Conservation (phyloP, 2,797 vertebrate species). For the Helarctos malayanus region DNA sequence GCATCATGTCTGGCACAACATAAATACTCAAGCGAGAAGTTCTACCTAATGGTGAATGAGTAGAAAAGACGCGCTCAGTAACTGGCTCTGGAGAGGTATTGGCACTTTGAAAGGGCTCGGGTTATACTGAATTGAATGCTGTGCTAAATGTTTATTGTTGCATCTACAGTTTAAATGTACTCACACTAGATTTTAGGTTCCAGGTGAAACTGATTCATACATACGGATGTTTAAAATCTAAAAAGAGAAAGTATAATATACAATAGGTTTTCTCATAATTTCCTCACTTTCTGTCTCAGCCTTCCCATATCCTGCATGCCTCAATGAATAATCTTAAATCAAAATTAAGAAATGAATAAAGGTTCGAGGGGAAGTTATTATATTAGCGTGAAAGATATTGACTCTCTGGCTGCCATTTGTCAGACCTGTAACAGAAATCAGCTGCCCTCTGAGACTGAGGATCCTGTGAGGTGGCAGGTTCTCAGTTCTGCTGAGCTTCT, state of each 20-base stretch:
- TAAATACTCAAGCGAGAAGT: not conserved
- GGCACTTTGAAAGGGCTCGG: not conserved
- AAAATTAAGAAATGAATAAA: not conserved
- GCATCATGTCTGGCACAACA: not conserved
- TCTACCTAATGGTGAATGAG: not conserved
- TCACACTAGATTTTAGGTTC: not conserved
- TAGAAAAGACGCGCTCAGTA: not conserved
- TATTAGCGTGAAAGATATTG: conserved; percentile 6
- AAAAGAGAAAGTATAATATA: not conserved
- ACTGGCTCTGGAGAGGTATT: not conserved
- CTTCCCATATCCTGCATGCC: not conserved
- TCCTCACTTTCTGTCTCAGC: not conserved
- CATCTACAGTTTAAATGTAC: not conserved
- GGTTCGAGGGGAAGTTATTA: not conserved
- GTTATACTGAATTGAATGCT: not conserved
- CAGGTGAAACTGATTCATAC: not conserved
- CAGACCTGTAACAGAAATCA: not conserved
- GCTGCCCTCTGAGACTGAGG: not conserved
- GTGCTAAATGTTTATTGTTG: not conserved
- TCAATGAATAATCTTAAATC: not conserved
- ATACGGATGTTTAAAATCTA: not conserved
- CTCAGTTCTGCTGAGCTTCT: not conserved
- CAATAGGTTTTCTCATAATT: not conserved
- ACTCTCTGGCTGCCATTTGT: not conserved
- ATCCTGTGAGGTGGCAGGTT: not conserved